Evolutionary conservation across 2,797 vertebrate species (phyloP).

Genomic region (Sternarchorhynchus goeldii): DNA sequence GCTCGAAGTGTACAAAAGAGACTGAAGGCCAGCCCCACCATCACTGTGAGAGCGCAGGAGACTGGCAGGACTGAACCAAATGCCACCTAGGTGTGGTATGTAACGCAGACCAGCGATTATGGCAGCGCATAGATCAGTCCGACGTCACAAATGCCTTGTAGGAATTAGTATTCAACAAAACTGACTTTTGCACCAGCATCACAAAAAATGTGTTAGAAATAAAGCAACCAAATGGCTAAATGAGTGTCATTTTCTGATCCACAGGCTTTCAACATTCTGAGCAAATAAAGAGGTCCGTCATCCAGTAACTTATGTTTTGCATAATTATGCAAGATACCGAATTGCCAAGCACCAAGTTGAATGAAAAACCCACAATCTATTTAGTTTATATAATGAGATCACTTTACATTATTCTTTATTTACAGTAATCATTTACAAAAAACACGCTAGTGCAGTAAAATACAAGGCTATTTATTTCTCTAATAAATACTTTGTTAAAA

Average conservation of each 20-base stretch:
- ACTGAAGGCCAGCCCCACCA: not conserved
- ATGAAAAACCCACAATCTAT: too few relatives aligned
- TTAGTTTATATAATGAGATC: too few relatives aligned
- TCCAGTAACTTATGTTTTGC: too few relatives aligned
- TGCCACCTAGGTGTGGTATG: not conserved
- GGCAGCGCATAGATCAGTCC: not conserved
- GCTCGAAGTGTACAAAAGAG: conserved; percentile 21
- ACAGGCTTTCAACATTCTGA: not conserved
- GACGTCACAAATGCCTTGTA: conserved; percentile 33
- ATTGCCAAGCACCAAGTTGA: too few relatives aligned
- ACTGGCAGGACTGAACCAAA: not conserved
- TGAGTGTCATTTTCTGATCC: not conserved
- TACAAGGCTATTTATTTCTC: not conserved
- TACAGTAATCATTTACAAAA: not conserved
- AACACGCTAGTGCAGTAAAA: not conserved
- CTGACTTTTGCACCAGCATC: conserved; percentile 50
- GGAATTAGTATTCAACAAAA: conserved; percentile 17
- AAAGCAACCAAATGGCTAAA: conserved; percentile 32
- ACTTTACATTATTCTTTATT: conserved; percentile 29
- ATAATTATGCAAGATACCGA: too few relatives aligned
- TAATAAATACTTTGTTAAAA: conserved; percentile 29
- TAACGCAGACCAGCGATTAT: not conserved
- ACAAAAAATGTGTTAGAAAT: conserved; percentile 46
- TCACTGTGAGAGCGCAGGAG: conserved; percentile 21
- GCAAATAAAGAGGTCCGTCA: too few relatives aligned